These are phyloP conservation scores for Drosophila pectinifera DNA, from an alignment of 1,140 invertebrate species.

Conservation along the genomic window DNA sequence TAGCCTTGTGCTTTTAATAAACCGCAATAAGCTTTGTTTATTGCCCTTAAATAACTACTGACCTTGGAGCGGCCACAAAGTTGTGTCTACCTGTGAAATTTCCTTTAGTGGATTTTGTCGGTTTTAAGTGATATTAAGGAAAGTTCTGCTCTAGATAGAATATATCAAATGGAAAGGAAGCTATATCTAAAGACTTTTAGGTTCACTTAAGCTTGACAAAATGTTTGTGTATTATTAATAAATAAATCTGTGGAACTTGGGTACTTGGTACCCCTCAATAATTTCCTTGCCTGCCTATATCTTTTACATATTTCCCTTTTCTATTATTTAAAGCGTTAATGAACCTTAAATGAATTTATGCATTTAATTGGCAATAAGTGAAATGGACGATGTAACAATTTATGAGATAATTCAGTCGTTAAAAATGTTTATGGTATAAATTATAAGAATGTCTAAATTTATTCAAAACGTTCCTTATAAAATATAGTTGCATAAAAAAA, in stretches of 20 bases:
- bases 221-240: too few relatives aligned
- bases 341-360: neutral
- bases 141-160: neutral
- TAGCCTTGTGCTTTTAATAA: slow-evolving; percentile 41
- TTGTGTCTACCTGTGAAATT: slow-evolving; percentile 10
- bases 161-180: neutral
- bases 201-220: too few relatives aligned
- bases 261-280: too few relatives aligned
- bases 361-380: slow-evolving; percentile 12
- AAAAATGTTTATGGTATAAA: too few relatives aligned
- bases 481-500: too few relatives aligned
- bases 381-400: neutral
- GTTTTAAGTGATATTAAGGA: neutral
- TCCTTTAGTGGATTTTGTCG: neutral
- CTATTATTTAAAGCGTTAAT: neutral
- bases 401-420: too few relatives aligned
- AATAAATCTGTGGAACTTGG: too few relatives aligned
- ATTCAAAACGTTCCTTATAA: too few relatives aligned
- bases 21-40: slow-evolving; percentile 36
- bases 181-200: too few relatives aligned
- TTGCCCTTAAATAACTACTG: slow-evolving; percentile 43
- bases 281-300: too few relatives aligned
- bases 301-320: neutral
- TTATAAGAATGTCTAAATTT: too few relatives aligned
- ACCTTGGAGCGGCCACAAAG: slow-evolving; percentile 25